phyloP scores from a whole-genome alignment of 2,113 vertebrate species.

The Hystrix cristata region DNA sequence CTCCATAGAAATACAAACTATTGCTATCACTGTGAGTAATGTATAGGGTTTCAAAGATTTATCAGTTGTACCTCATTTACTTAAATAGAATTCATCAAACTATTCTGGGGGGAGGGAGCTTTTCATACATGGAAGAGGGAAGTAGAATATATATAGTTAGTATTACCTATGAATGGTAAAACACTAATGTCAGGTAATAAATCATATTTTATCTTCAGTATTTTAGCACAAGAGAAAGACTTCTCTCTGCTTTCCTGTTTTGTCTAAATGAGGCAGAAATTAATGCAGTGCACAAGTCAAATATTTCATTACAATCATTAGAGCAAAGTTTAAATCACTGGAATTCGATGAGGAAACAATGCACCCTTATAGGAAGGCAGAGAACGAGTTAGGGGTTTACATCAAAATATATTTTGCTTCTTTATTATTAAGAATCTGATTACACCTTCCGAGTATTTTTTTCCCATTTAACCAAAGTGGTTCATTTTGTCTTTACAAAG shows the following conservation, averaged over 20 bases:
- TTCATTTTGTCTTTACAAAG: slow-evolving; percentile 56
- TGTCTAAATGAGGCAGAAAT: slow-evolving; percentile 26
- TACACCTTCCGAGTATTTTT: neutral
- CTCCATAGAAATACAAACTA: slow-evolving; percentile 25
- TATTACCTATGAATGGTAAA: neutral
- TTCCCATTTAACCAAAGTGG: neutral
- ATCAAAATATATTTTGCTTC: slow-evolving; percentile 17
- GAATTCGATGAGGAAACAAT: neutral
- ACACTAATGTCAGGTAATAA: neutral
- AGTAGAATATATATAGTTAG: neutral
- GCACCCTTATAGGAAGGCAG: neutral
- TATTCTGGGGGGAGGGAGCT: neutral
- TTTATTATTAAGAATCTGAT: slow-evolving; percentile 7
- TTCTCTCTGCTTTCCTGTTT: slow-evolving; percentile 23
- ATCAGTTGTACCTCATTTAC: slow-evolving; percentile 5
- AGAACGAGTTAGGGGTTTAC: slow-evolving; percentile 5
- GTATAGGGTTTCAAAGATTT: slow-evolving; percentile 43
- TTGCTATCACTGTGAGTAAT: slow-evolving; percentile 2
- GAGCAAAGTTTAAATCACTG: slow-evolving; percentile 16
- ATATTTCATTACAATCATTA: neutral
- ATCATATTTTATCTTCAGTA: neutral
- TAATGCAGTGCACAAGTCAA: neutral
- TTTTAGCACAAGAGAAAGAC: slow-evolving; percentile 22
- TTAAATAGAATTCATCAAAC: slow-evolving; percentile 27
- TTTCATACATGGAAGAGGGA: slow-evolving; percentile 53